phyloP scores from a whole-genome alignment of 2,113 vertebrate genomes.

The Eptesicus fuscus region DNA sequence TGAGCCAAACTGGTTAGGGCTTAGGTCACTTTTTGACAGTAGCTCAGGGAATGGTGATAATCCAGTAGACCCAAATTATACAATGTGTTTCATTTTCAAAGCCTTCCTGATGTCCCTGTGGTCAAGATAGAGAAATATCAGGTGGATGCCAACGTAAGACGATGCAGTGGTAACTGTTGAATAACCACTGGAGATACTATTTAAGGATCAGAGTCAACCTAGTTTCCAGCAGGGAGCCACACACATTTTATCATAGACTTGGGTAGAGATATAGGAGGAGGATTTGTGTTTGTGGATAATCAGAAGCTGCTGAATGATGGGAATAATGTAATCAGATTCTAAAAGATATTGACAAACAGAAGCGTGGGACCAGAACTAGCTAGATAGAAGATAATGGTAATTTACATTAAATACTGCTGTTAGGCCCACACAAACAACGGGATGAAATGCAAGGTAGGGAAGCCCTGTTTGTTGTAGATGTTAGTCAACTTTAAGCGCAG shows the following conservation, averaged over 20 bases:
- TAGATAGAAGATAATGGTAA: too few species aligned
- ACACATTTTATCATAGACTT: neutral
- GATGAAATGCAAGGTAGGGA: neutral
- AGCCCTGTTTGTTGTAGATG: neutral
- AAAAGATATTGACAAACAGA: neutral
- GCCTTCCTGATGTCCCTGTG: neutral
- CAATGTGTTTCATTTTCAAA: neutral
- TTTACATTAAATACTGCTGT: neutral
- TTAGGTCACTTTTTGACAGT: neutral
- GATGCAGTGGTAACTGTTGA: neutral
- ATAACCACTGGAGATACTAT: neutral
- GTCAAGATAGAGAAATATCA: neutral
- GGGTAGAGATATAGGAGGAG: neutral
- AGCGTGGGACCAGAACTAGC: neutral
- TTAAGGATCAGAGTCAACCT: neutral
- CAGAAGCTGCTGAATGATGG: neutral
- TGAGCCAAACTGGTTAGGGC: too few species aligned
- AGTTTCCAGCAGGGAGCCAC: neutral
- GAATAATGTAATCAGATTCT: neutral
- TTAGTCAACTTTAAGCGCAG: neutral
- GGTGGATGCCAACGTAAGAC: neutral
- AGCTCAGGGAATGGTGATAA: neutral
- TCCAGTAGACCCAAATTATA: neutral
- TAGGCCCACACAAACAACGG: neutral
- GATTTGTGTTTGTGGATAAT: neutral